Base-by-base conservation (phyloP, 1,140 invertebrate genomes). In the Rhynchophorus ferrugineus region DNA sequence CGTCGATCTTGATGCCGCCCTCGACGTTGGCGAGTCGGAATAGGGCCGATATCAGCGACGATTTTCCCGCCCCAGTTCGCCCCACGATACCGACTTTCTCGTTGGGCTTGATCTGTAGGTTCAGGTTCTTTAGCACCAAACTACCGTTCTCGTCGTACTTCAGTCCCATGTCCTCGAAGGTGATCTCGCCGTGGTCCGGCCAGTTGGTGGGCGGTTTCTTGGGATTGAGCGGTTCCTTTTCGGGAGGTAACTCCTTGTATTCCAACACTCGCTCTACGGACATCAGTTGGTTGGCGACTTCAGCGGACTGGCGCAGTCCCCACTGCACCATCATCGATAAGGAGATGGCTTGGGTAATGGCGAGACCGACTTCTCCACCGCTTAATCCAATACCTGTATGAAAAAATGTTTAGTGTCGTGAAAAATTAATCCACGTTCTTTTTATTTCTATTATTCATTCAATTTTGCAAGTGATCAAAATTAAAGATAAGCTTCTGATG, bases 1-100 rank as follows among this genome's bases (percentile, higher is more conserved):
- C 78, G 64, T 92, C 90, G 41, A 93, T 85, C 44, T 73, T 70
- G 16, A 92, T 84, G 13, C 78, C 67, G 0, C 85, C 87, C 33
- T 81, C 78, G 5, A 85, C 75, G 14, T 38, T 54, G 2, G 76
- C 73, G 20, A 91, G 58, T 1, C 87, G 76, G 59, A 91, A 91
- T 1, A 91, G 64, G 0, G 81, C 82, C 2, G 79, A 71, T 36
- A 89, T 84, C 1, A 93, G 63, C 0, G 88, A 91, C 0, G 85
- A 86, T 71, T 93, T 93, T 2, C 90, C 90, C 22, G 89, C 88
- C 1, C 90, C 90, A 2, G 85, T 88, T 44, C 84, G 66, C 5
- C 85, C 85, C 45, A 84, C 80, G 21, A 86, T 76, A 16, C 82
- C 83, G 60, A 82, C 71, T 76, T 86, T 92, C 69, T 92, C 88